Conservation (phyloP, 2,113 vertebrate species). For the Hippocampus zosterae region DNA sequence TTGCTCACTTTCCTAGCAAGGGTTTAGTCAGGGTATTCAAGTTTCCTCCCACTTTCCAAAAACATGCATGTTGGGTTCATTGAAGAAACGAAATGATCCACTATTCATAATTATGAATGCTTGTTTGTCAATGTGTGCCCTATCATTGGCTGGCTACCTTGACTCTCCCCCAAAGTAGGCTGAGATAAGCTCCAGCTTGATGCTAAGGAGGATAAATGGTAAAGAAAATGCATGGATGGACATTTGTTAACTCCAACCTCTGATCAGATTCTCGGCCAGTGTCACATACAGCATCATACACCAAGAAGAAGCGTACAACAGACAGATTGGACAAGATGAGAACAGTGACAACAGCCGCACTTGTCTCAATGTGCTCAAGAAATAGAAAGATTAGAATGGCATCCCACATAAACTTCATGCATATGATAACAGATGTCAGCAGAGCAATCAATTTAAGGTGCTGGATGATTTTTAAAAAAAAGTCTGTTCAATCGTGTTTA, state of each 20-base stretch:
- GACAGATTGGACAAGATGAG: constrained; percentile 39
- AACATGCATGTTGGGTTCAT: no score
- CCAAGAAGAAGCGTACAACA: constrained; percentile 21
- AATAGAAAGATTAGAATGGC: constrained; percentile 28
- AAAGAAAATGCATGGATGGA: not conserved
- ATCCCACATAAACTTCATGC: constrained; percentile 37
- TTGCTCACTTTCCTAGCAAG: no score
- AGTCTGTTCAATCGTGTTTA: not conserved
- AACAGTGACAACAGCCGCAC: constrained; percentile 24
- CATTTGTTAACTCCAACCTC: not conserved
- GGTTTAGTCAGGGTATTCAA: no score
- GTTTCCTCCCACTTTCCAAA: no score
- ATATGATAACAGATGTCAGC: constrained; percentile 8
- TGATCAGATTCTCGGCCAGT: constrained; percentile 44
- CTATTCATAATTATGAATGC: not conserved
- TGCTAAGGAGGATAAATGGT: not conserved
- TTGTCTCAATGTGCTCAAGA: constrained; percentile 34
- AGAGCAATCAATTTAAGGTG: not conserved
- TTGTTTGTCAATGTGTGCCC: not conserved
- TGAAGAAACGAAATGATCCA: not conserved
- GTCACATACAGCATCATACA: constrained; percentile 33
- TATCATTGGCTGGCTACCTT: not conserved
- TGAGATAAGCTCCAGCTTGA: not conserved
- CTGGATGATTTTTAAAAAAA: not conserved
- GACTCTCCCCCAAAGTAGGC: not conserved